A percentile compares a stretch with the other conserved stretches of the same genome.
Conservation (phyloP, 1,140 invertebrate species). For the Aporrectodea caliginosa region DNA sequence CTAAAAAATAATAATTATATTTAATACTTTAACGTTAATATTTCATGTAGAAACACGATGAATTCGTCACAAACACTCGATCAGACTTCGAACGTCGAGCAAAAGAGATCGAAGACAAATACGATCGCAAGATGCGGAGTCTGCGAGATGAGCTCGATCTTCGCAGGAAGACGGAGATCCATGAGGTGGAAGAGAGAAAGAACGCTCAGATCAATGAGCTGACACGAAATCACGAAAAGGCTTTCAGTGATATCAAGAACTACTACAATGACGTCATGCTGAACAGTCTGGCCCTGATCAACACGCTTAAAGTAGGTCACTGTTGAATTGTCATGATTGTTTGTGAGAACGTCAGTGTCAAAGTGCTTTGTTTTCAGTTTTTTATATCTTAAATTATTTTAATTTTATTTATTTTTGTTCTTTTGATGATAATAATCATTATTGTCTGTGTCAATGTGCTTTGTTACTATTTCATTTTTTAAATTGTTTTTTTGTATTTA, state of each 20-base stretch:
- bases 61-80: conserved; percentile 66
- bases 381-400: not conserved
- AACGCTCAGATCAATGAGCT: conserved; percentile 77
- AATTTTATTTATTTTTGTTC: too few relatives aligned
- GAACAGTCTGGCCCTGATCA: conserved; percentile 80
- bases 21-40: too few relatives aligned
- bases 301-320: conserved; percentile 67
- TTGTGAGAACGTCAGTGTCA: not conserved
- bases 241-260: conserved; percentile 81
- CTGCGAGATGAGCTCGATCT: conserved; percentile 71
- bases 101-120: conserved; percentile 74
- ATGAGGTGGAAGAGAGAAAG: conserved; percentile 83
- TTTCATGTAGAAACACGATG: conserved; percentile 56
- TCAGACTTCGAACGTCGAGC: conserved; percentile 70
- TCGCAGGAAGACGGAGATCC: conserved; percentile 65
- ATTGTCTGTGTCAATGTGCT: too few relatives aligned
- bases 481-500: too few relatives aligned
- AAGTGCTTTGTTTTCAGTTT: not conserved
- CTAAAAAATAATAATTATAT: too few relatives aligned
- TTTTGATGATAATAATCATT: too few relatives aligned
- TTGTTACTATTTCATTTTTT: too few relatives aligned
- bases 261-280: conserved; percentile 91
- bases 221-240: conserved; percentile 76
- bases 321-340: not conserved
- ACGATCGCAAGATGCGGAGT: conserved; percentile 71